Evolutionary conservation across 2,888 invertebrate species (phyloP), one percentile per base, ranked within the genome.

Genomic region (Colletes collaris): DNA sequence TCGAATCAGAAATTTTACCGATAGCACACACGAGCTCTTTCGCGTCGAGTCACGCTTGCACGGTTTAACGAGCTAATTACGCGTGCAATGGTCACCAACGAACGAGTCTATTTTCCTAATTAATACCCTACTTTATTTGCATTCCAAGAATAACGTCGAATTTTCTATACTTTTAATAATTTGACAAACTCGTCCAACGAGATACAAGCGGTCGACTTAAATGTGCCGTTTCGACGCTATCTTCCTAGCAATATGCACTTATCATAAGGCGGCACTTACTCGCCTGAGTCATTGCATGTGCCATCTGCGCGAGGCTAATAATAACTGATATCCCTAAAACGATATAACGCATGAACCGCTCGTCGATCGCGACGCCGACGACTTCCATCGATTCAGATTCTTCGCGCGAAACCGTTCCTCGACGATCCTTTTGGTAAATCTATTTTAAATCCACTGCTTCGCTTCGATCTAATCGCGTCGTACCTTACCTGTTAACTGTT

Each of bases 251-350:
- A 62, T 75, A 68, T 72, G 68, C 79, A 80, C 79, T 86, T 86
- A 82, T 86, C 79, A 71, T 72, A 71, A 69, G 82, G 55, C 65
- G 66, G 40, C 77, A 71, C 73, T 86, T 84, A 82, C 79, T 72
- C 64, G 52, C 35, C 62, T 84, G 86, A 86, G 75, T 86, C 85
- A 86, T 78, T 62, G 63, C 55, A 19, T 58, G 67, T 82, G 78
- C 78, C 79, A 84, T 84, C 79, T 84, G 84, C 58, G 77, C 75
- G 35, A 19, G 62, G 74, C 84, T 86, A 86, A 84, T 82, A 84
- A 83, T 85, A 85, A 66, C 76, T 59, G 74, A 77, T 77, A 72
- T 59, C 56, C 81, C 66, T 78, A 73, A 85, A 85, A 82, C 59
- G 79, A 85, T 74, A 60, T 55, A 76, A 76, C 68, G 27, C 64